A percentile compares a stretch with the other conserved stretches of the same genome.
These are phyloP conservation scores for Tetanocera ferruginea DNA, from an alignment of 2,888 invertebrate genomes.

Conservation along the genomic window DNA sequence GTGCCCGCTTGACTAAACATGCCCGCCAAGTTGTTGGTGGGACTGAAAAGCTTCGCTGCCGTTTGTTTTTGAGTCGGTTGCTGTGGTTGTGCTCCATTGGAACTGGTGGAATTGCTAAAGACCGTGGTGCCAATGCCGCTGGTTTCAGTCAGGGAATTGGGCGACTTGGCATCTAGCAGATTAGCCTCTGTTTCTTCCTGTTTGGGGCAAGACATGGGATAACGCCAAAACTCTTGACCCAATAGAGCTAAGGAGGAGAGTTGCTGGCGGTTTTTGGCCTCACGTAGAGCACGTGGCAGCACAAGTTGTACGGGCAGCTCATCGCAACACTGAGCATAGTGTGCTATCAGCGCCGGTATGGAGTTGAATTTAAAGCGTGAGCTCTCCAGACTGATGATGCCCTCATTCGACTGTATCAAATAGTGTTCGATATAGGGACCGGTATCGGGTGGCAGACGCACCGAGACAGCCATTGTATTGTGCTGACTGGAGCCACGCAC, in stretches of 20 bases:
- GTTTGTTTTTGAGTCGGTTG: constrained; percentile 50
- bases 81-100: constrained; percentile 31
- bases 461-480: constrained; percentile 95
- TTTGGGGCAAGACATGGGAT: constrained; percentile 80
- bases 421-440: constrained; percentile 97
- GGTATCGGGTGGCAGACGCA: constrained; percentile 87
- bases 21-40: constrained; percentile 57
- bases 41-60: neutral
- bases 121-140: constrained; percentile 69
- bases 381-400: constrained; percentile 89
- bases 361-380: constrained; percentile 94
- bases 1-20: constrained; percentile 70
- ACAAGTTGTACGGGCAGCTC: constrained; percentile 92
- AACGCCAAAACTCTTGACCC: constrained; percentile 89
- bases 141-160: constrained; percentile 69
- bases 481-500: constrained; percentile 94
- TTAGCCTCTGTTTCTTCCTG: constrained; percentile 46
- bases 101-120: constrained; percentile 55
- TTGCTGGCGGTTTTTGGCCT: constrained; percentile 91
- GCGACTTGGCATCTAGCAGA: constrained; percentile 66
- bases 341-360: constrained; percentile 91
- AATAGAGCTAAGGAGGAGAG: constrained; percentile 90
- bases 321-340: constrained; percentile 94
- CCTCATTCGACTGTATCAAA: constrained; percentile 87
- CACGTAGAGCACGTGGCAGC: constrained; percentile 86